Evolutionary conservation across 2,113 vertebrate genomes (phyloP).

Genomic region (Naja naja): DNA sequence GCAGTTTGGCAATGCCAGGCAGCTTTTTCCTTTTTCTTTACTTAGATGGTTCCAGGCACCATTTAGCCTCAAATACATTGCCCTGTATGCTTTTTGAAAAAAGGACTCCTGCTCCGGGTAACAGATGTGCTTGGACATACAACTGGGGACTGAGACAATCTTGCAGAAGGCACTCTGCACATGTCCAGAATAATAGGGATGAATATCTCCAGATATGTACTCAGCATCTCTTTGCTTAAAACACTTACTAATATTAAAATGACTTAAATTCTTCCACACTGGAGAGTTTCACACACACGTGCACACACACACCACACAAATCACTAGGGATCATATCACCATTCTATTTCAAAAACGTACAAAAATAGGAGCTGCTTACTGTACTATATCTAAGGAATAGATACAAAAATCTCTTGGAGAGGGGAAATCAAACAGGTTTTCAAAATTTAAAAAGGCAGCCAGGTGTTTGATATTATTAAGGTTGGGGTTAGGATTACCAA

Average conservation of each 20-base stretch:
- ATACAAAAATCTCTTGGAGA: neutral
- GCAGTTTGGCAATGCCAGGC: neutral
- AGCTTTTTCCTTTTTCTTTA: neutral
- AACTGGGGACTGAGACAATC: neutral
- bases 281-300: neutral
- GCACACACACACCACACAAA: too few species aligned
- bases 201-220: neutral
- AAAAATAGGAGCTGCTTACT: neutral
- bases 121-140: neutral
- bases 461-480: neutral
- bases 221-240: neutral
- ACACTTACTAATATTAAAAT: neutral
- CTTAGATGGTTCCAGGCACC: neutral
- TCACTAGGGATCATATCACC: neutral
- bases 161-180: neutral
- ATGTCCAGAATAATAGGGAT: neutral
- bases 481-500: neutral
- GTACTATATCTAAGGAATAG: neutral
- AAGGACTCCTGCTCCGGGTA: neutral
- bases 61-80: neutral
- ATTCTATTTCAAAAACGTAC: neutral
- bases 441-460: neutral
- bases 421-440: neutral
- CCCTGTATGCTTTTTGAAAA: neutral
- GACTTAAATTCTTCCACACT: neutral